phyloP scores from a whole-genome alignment of 30 jellyfish, hydroid and myxozoan species.

The Aurelia aurita region DNA sequence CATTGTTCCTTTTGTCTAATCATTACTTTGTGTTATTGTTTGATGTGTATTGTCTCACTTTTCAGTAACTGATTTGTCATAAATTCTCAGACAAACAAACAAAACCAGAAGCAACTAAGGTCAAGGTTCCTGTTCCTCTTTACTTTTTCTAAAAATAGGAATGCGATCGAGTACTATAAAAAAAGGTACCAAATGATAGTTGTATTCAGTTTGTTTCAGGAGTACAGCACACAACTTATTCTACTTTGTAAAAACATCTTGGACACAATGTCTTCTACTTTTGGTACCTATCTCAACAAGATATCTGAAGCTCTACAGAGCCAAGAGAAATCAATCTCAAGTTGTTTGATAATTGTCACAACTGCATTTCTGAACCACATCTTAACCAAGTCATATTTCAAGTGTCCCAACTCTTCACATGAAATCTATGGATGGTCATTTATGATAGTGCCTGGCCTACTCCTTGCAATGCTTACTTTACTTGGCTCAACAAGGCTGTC shows the following conservation, averaged over 20 bases:
- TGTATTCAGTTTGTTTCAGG: no score
- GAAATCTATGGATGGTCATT: conserved; percentile 35
- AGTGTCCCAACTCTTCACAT: conserved; percentile 49
- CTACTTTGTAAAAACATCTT: not conserved
- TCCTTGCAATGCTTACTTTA: conserved; percentile 16
- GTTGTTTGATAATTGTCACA: conserved; percentile 9
- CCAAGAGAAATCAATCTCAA: conserved; percentile 16
- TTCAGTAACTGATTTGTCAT: no score
- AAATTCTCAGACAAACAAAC: no score
- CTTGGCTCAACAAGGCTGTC: conserved; percentile 24
- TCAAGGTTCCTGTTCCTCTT: no score
- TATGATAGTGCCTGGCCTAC: conserved; percentile 36
- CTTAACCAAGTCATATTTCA: conserved; percentile 18
- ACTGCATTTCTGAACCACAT: conserved; percentile 31
- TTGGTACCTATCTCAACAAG: not conserved
- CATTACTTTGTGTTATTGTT: no score
- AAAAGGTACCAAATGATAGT: no score
- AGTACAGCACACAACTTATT: no score
- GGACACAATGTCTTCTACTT: conserved; percentile 12
- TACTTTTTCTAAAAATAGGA: no score
- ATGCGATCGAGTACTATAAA: no score
- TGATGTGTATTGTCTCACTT: no score
- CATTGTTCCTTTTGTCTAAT: no score
- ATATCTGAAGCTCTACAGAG: conserved; percentile 5
- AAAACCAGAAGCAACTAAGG: no score